phyloP scores from a whole-genome alignment of 1,140 invertebrate genomes.

The Metaphire vulgaris region DNA sequence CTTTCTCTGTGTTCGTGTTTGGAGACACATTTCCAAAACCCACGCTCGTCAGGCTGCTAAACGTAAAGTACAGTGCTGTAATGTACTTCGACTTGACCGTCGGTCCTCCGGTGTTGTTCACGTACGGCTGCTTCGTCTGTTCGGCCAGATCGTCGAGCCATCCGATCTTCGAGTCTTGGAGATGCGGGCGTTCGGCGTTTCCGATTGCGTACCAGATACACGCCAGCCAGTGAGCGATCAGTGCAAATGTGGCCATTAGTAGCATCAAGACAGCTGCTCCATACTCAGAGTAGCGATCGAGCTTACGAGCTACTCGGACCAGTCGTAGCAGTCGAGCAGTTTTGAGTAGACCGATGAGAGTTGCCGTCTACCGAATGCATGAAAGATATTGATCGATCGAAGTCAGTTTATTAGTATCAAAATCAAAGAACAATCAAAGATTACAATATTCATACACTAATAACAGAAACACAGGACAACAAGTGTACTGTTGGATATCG shows the following conservation, averaged over 20 bases:
- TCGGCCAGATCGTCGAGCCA: slow-evolving; percentile 84
- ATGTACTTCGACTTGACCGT: slow-evolving; percentile 64
- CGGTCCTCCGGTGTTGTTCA: slow-evolving; percentile 43
- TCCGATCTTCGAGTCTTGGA: slow-evolving; percentile 73
- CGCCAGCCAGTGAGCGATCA: slow-evolving; percentile 98
- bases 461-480: no score
- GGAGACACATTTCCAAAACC: slow-evolving; percentile 96
- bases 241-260: slow-evolving; percentile 94
- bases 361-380: slow-evolving; percentile 97
- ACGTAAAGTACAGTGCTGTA: slow-evolving; percentile 93
- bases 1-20: slow-evolving; percentile 86
- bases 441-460: no score
- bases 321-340: slow-evolving; percentile 88
- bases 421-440: no score
- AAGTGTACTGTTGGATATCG: no score
- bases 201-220: slow-evolving; percentile 98
- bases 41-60: slow-evolving; percentile 86
- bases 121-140: slow-evolving; percentile 47
- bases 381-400: no score
- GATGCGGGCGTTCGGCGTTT: slow-evolving; percentile 54
- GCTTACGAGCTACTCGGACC: slow-evolving; percentile 93
- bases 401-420: no score
- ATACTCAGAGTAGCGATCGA: slow-evolving; percentile 98
- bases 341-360: slow-evolving; percentile 94
- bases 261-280: slow-evolving; percentile 93